Evolutionary conservation across 1,140 invertebrate genomes (phyloP).

Genomic region (Globodera ellingtonae): DNA sequence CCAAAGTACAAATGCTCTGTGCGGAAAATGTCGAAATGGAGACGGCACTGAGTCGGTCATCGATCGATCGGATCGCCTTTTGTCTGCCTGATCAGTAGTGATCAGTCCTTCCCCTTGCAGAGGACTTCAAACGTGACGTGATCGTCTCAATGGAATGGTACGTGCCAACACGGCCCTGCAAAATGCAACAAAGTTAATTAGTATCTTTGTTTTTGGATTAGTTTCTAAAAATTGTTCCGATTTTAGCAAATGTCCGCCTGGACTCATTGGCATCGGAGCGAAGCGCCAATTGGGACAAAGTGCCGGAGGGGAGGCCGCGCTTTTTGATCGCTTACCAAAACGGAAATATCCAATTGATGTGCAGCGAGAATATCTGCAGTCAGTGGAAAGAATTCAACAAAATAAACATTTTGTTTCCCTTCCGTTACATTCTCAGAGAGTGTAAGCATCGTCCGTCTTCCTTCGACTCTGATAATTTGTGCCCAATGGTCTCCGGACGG

Average conservation of each 20-base stretch:
- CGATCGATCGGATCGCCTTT: neutral
- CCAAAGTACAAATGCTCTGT: conserved; percentile 62
- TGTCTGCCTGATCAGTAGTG: neutral
- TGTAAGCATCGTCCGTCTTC: conserved; percentile 71
- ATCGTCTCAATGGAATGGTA: conserved; percentile 59
- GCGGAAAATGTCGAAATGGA: conserved; percentile 59
- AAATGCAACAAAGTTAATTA: conserved; percentile 32
- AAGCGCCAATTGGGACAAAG: conserved; percentile 70
- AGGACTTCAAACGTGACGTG: conserved; percentile 55
- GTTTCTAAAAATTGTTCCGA: neutral
- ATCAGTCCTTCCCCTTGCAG: conserved; percentile 9
- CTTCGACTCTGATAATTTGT: conserved; percentile 74
- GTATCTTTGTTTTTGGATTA: no score
- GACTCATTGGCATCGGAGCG: neutral
- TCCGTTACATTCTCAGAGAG: conserved; percentile 19
- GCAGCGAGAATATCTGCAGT: conserved; percentile 84
- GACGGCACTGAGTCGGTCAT: conserved; percentile 41
- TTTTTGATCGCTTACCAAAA: conserved; percentile 84
- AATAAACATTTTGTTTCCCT: no score
- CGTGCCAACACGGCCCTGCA: conserved; percentile 46
- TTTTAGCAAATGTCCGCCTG: neutral
- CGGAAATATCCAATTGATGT: conserved; percentile 84
- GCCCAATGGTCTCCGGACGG: conserved; percentile 87
- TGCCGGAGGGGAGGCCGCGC: conserved; percentile 75
- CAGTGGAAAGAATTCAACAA: conserved; percentile 45